phyloP scores from a whole-genome alignment of 2,797 vertebrate genomes.

The Pterois miles region DNA sequence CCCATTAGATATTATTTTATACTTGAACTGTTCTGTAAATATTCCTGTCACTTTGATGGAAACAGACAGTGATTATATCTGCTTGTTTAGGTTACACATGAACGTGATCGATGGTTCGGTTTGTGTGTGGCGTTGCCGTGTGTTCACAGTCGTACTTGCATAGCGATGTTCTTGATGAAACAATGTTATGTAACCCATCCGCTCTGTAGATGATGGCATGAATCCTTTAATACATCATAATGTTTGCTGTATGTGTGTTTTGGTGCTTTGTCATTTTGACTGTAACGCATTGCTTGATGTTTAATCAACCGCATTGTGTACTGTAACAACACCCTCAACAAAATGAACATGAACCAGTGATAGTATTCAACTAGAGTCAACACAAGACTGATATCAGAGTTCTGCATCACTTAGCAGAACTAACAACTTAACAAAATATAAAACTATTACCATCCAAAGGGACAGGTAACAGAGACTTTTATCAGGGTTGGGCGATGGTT shows the following conservation, averaged over 20 bases:
- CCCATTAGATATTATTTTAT: not conserved
- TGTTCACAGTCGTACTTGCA: not conserved
- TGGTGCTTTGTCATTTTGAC: not conserved
- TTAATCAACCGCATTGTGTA: not conserved
- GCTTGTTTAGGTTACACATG: slow-evolving; percentile 6
- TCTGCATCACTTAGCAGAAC: not conserved
- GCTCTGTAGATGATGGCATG: not conserved
- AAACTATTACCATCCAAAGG: not conserved
- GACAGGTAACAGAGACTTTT: not conserved
- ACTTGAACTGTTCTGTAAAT: not conserved
- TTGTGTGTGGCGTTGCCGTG: not conserved
- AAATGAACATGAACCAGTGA: not conserved
- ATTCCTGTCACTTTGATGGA: not conserved
- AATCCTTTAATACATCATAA: not conserved
- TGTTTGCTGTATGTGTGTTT: not conserved
- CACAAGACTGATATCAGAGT: not conserved
- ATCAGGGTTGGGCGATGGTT: not conserved
- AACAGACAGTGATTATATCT: not conserved
- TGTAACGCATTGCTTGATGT: not conserved
- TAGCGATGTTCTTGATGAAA: not conserved
- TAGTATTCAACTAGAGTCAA: not conserved
- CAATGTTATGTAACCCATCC: not conserved
- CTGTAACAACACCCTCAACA: not conserved
- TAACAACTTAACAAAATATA: not conserved
- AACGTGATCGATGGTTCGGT: not conserved